Percentiles rank a stretch among this genome's conserved stretches.
Conservation (phyloP, 2,797 vertebrate species). For the Pitangus sulphuratus region DNA sequence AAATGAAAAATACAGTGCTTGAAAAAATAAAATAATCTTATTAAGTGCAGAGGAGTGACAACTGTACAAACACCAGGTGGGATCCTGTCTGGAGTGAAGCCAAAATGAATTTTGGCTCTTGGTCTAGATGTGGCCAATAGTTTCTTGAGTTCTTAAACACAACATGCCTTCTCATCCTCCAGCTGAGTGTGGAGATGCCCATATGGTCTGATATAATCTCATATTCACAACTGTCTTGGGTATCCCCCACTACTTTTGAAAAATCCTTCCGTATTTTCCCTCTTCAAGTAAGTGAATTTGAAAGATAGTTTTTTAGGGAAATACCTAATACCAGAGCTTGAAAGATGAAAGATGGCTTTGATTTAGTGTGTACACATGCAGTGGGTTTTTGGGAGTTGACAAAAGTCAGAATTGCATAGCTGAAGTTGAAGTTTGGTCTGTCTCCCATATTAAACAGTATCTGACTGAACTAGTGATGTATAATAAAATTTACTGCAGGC, state of each 20-base stretch:
- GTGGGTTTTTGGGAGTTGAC: neutral
- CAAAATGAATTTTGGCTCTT: neutral
- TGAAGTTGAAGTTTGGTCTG: neutral
- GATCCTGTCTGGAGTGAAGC: neutral
- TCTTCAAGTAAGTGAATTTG: neutral
- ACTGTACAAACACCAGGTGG: slow-evolving; percentile 31
- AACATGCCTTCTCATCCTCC: neutral
- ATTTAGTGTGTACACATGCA: neutral
- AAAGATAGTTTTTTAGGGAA: neutral
- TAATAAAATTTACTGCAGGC: neutral
- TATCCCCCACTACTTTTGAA: neutral
- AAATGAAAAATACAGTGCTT: slow-evolving; percentile 12
- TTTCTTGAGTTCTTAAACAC: neutral
- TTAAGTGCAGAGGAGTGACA: neutral
- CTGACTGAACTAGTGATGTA: neutral
- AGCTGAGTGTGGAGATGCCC: neutral
- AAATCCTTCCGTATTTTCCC: neutral
- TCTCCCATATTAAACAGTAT: neutral
- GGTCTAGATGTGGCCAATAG: neutral
- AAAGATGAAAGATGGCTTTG: neutral
- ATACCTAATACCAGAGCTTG: neutral
- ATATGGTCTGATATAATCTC: neutral
- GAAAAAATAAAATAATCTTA: slow-evolving; percentile 20
- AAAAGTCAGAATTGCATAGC: neutral
- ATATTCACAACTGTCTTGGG: neutral